Evolutionary conservation across 1,140 invertebrate species (phyloP), one percentile per base, ranked within the genome.

Genomic region (Polyergus mexicanus): DNA sequence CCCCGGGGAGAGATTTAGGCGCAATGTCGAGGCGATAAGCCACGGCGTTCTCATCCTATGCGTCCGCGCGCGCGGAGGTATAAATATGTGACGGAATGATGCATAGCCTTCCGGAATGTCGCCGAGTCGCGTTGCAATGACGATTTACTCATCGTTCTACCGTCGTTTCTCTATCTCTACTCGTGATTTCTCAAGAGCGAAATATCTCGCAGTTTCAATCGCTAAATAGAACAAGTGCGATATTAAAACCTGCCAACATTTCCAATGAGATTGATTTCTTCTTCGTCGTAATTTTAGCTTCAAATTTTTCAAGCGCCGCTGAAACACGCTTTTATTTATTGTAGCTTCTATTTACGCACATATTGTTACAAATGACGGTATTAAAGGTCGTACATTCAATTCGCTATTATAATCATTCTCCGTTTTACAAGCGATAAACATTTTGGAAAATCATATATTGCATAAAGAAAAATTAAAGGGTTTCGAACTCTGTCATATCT

Each of bases 11-110:
- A 83, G 84, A 89, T 86, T 89, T 83, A 86, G 41, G 85, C 56
- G 68, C 38, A 81, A 89, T 89, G 25, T 86, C 65, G 58, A 38
- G 41, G 38, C 75, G 81, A 87, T 88, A 88, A 89, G 75, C 72
- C 75, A 60, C 78, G 22, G 8, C n/a, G 8, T 38, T 13, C 38
- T 22, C 13, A 16, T 51, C 47, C 32, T 4, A 7, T 16, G 22
- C 25, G 13, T 22, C 8, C 41, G 10, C 28, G 22, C 35, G 35
- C 35, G 54, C 51, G 25, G 68, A 60, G 78, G 38, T 83, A 83
- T 83, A 83, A 83, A 83, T 83, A 83, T 74, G 68, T 74, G 78
- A 83, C 78, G 78, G 78, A 72, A 74, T 83, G 78, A 83, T 83
- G 68, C 78, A 83, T 56, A 69, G 28, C 72, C 68, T 60, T 62